Evolutionary conservation across 1,140 invertebrate genomes (phyloP), one percentile per base, ranked within the genome.

Genomic region (Holotrichia oblita): DNA sequence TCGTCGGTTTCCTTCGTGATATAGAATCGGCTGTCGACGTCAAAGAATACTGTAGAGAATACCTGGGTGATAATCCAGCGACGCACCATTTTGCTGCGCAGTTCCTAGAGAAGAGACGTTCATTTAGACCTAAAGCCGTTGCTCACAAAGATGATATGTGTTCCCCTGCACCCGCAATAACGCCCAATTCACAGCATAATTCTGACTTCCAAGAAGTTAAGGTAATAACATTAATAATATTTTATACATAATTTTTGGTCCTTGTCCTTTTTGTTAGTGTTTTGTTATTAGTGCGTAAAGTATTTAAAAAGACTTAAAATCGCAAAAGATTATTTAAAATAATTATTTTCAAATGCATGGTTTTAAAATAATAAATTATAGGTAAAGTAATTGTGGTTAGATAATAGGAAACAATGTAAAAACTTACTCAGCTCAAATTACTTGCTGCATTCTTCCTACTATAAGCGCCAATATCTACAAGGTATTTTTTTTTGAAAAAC

Each of bases 1-100:
- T 98, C 88, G 91, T 98, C 80, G 91, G 91, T 77, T 98, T 98
- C 87, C 89, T 98, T 73, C 93, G 94, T 84, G 96, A 98, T 84
- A 94, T 98, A 77, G 97, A 99, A 87, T 96, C 96, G 41, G 95
- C 96, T 0, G 96, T 94, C 85, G 97, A 99, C 86, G 93, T 98
- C 0, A 93, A 95, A 85, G 97, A 98, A 84, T 98, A 98, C 85
- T 93, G 97, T n/a, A 93, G 93, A 72, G 93, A 93, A 80, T 99
- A 98, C 85, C 89, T 99, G 79, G 97, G 97, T 69, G 94, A 96
- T 80, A 90, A 81, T 79, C 83, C 84, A 40, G 79, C 83, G 17
- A 89, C 90, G 8, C 87, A 88, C 64, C 95, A 98, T 79, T 99
- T 99, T 87, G 93, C 94, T 0, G 93, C 94, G 77, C 94, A 96